phyloP scores from a whole-genome alignment of 2,797 vertebrate genomes.

The Martes flavigula region DNA sequence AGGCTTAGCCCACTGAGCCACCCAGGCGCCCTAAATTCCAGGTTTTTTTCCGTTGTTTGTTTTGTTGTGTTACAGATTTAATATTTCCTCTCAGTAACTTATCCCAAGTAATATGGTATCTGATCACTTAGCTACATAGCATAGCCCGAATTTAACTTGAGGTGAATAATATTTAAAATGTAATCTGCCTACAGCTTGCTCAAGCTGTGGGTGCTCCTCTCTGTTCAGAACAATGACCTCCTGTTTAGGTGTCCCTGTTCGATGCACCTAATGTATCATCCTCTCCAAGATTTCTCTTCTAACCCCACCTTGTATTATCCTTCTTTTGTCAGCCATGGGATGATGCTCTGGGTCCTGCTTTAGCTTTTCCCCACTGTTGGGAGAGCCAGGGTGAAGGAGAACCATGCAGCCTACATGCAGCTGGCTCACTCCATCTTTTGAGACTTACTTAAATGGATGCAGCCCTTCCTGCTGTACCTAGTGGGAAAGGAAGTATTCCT shows the following conservation, averaged over 20 bases:
- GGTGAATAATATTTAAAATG: neutral
- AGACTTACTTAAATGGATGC: neutral
- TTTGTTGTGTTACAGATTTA: constrained; percentile 38
- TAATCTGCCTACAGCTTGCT: neutral
- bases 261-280: neutral
- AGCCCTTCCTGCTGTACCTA: neutral
- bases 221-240: neutral
- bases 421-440: neutral
- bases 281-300: neutral
- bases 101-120: neutral
- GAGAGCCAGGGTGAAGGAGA: neutral
- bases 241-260: neutral
- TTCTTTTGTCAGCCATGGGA: neutral
- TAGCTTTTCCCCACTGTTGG: neutral
- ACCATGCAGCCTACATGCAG: neutral
- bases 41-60: constrained; percentile 44
- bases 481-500: neutral
- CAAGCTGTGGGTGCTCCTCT: neutral
- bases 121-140: neutral
- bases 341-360: neutral
- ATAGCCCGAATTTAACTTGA: neutral
- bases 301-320: neutral
- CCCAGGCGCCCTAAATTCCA: constrained; percentile 43
- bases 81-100: constrained; percentile 65
- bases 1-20: too few relatives aligned